Percentiles rank a stretch among this genome's conserved stretches.
Evolutionary conservation across 2,797 vertebrate genomes (phyloP).

Genomic region (Euphonia xanthogaster): DNA sequence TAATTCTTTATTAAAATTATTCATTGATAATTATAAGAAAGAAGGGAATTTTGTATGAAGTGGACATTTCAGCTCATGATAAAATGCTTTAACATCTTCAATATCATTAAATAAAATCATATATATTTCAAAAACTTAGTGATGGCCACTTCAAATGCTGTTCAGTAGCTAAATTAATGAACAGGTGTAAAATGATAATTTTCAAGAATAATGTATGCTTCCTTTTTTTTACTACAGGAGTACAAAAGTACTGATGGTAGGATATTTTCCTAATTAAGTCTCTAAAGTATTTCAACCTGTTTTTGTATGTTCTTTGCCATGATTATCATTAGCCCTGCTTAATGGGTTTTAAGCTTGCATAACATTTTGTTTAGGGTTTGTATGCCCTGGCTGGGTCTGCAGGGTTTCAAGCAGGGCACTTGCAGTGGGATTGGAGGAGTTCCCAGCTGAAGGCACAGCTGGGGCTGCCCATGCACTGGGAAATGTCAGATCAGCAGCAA

Average conservation of each 20-base stretch:
- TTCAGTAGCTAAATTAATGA: conserved; percentile 64
- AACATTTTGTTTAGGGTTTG: background rate
- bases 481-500: background rate
- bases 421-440: conserved; percentile 34
- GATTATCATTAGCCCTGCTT: conserved; percentile 21
- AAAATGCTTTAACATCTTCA: background rate
- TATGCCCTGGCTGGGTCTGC: conserved; percentile 4
- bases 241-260: conserved; percentile 21
- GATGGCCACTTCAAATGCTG: conserved; percentile 5
- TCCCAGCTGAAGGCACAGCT: conserved; percentile 39
- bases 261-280: conserved; percentile 51
- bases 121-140: background rate
- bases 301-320: background rate
- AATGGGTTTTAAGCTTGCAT: background rate
- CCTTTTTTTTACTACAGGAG: conserved; percentile 3
- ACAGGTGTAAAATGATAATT: conserved; percentile 61
- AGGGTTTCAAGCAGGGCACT: conserved; percentile 20
- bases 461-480: background rate
- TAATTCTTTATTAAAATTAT: background rate
- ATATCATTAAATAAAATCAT: background rate
- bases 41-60: background rate
- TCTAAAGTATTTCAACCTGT: conserved; percentile 37
- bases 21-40: background rate
- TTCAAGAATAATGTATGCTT: conserved; percentile 19
- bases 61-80: background rate